These are phyloP conservation scores for Sycobia sp. DNA, from an alignment of 1,140 invertebrate species.

Conservation along the genomic window DNA sequence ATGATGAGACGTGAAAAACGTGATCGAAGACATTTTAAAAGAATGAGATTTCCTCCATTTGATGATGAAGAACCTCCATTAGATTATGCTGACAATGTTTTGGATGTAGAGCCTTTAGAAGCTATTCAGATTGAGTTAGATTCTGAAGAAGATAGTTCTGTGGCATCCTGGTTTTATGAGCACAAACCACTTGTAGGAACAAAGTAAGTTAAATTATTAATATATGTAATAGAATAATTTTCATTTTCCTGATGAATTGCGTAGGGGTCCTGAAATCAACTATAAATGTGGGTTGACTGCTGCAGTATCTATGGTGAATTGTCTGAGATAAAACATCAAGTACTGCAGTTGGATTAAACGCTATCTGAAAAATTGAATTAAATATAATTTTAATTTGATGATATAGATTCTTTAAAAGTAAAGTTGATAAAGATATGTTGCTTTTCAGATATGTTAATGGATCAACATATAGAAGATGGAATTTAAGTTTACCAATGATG, in stretches of 20 bases:
- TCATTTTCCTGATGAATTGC: slow-evolving; percentile 66
- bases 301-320: slow-evolving; percentile 44
- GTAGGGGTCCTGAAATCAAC: slow-evolving; percentile 75
- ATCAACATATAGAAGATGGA: slow-evolving; percentile 95
- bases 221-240: neutral
- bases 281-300: slow-evolving; percentile 65
- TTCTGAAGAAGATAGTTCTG: slow-evolving; percentile 91
- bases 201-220: slow-evolving; percentile 62
- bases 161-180: slow-evolving; percentile 97
- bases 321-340: slow-evolving; percentile 46
- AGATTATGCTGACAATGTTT: slow-evolving; percentile 98
- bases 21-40: slow-evolving; percentile 97
- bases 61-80: slow-evolving; percentile 99
- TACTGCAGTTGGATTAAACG: slow-evolving; percentile 55
- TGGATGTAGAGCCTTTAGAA: slow-evolving; percentile 98
- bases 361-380: slow-evolving; percentile 35
- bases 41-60: slow-evolving; percentile 99
- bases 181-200: slow-evolving; percentile 94
- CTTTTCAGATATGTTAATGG: slow-evolving; percentile 89
- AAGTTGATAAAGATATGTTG: too few relatives aligned
- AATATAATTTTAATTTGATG: slow-evolving; percentile 4
- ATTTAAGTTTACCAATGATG: slow-evolving; percentile 93
- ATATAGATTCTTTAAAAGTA: too few relatives aligned
- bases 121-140: slow-evolving; percentile 99
- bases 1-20: slow-evolving; percentile 99